Conservation (phyloP, 2,113 vertebrate genomes). For the Oreochromis aureus region DNA sequence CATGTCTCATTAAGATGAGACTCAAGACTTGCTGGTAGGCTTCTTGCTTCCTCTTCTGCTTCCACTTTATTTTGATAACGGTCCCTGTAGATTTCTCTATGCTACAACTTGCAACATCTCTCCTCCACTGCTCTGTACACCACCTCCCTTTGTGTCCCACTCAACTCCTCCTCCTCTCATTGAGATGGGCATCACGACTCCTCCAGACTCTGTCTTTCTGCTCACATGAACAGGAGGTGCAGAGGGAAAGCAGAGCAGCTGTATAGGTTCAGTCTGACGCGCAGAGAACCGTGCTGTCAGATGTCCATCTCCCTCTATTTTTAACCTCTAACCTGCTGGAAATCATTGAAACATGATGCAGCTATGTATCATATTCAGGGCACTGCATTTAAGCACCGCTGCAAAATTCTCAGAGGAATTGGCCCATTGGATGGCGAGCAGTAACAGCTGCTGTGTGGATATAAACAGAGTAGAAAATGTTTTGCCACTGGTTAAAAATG, state of each 20-base stretch:
- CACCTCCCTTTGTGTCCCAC: conserved; percentile 9
- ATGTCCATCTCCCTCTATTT: conserved; percentile 16
- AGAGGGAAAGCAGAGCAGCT: conserved; percentile 26
- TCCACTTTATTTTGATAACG: neutral
- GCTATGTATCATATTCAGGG: neutral
- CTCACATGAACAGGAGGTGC: conserved; percentile 58
- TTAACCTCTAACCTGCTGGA: conserved; percentile 6
- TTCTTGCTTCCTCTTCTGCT: neutral
- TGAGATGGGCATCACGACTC: conserved; percentile 73
- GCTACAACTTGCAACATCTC: conserved; percentile 7
- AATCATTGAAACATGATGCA: neutral
- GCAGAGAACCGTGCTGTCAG: neutral
- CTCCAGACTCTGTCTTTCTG: conserved; percentile 59
- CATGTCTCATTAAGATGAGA: neutral
- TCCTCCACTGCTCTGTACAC: conserved; percentile 2
- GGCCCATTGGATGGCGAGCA: neutral
- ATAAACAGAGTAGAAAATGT: neutral
- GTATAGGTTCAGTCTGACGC: neutral
- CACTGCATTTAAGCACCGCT: neutral
- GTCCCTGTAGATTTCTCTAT: conserved; percentile 5
- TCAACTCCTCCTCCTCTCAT: conserved; percentile 34
- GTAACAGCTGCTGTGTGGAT: neutral
- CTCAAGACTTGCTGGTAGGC: neutral
- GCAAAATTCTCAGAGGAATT: neutral
- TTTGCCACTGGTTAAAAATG: neutral